A percentile compares a stretch with the other conserved stretches of the same genome.
Conservation (phyloP, 2,797 vertebrate genomes). For the Pseudochirops corinnae region DNA sequence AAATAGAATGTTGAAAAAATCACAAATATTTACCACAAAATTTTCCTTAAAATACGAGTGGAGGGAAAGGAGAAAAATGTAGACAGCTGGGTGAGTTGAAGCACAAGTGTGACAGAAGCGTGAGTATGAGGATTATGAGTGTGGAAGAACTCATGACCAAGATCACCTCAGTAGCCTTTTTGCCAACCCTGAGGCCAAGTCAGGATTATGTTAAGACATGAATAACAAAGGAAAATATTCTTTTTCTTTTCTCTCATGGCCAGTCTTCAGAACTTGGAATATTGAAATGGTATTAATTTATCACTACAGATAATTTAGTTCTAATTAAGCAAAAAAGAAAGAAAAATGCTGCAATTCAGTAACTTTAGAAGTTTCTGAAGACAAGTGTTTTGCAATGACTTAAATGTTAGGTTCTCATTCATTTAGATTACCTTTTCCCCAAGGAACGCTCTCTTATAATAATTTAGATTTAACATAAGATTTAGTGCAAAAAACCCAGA, state of each 20-base stretch:
- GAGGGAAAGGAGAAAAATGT: not conserved
- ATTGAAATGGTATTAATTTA: not conserved
- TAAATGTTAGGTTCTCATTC: slow-evolving; percentile 5
- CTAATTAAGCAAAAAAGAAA: slow-evolving; percentile 32
- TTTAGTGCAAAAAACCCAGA: not conserved
- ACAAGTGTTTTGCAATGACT: slow-evolving; percentile 3
- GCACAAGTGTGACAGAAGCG: not conserved
- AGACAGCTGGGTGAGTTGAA: not conserved
- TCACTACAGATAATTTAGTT: not conserved
- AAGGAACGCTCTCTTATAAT: not conserved
- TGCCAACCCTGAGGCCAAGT: not conserved
- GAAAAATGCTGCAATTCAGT: not conserved
- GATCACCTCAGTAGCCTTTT: not conserved
- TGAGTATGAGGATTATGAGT: no score
- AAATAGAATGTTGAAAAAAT: not conserved
- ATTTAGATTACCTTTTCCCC: slow-evolving; percentile 9
- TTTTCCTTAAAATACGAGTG: not conserved
- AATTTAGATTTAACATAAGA: slow-evolving; percentile 28
- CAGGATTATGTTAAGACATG: not conserved
- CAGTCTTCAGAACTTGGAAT: not conserved
- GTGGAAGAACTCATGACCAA: not conserved
- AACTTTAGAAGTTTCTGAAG: slow-evolving; percentile 16
- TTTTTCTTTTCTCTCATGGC: not conserved
- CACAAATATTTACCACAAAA: not conserved
- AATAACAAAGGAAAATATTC: not conserved